Evolutionary conservation across 2,888 invertebrate genomes (phyloP).

Genomic region (Cephonodes hylas): DNA sequence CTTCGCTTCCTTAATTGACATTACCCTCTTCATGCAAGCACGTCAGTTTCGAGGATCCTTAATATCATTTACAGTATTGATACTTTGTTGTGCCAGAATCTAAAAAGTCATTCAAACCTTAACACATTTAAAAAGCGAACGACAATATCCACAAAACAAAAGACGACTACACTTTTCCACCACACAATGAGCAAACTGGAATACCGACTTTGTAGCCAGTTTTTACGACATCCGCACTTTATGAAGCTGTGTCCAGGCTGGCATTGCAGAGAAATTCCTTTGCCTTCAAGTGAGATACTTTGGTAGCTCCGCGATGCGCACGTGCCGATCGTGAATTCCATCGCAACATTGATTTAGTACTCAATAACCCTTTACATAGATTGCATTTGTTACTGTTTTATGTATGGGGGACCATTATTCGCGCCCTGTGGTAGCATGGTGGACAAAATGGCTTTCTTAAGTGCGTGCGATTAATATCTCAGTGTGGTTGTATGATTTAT

Average conservation of each 20-base stretch:
- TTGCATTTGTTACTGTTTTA: constrained; percentile 4
- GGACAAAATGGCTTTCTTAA: not conserved
- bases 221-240: not conserved
- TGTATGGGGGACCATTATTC: not conserved
- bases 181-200: not conserved
- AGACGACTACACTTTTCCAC: not conserved
- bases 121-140: too few relatives aligned
- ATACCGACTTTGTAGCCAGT: not conserved
- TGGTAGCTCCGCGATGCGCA: constrained; percentile 22
- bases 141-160: too few relatives aligned
- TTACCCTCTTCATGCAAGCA: too few relatives aligned
- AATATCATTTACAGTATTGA: too few relatives aligned
- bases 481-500: too few relatives aligned
- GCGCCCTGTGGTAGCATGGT: not conserved
- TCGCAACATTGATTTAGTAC: constrained; percentile 39
- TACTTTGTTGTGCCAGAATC: too few relatives aligned
- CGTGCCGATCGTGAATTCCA: constrained; percentile 35
- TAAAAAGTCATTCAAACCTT: too few relatives aligned
- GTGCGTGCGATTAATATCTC: not conserved
- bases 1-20: too few relatives aligned
- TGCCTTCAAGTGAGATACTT: constrained; percentile 1
- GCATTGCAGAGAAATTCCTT: not conserved
- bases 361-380: constrained; percentile 23
- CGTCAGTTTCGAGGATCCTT: too few relatives aligned
- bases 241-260: not conserved